Evolutionary conservation across 2,113 vertebrate species (phyloP).

Genomic region (Oryzias melastigma): DNA sequence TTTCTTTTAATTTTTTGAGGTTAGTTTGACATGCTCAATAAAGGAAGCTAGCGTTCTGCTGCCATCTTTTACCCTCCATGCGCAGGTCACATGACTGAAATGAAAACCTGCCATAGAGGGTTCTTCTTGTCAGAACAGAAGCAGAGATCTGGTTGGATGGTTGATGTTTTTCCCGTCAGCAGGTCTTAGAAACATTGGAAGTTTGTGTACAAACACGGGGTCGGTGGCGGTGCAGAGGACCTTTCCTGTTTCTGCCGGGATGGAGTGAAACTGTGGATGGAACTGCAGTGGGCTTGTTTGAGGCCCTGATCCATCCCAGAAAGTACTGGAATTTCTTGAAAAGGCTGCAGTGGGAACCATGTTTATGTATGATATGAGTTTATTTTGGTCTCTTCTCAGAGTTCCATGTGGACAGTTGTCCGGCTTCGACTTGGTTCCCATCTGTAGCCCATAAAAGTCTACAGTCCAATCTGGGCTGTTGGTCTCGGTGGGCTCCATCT

Average conservation of each 20-base stretch:
- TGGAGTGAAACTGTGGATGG: conserved; percentile 6
- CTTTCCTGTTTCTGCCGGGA: neutral
- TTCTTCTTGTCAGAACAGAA: too few species aligned
- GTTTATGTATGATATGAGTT: conserved; percentile 37
- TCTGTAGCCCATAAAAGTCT: conserved; percentile 10
- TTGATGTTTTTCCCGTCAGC: too few species aligned
- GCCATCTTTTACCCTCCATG: too few species aligned
- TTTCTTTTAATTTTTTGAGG: too few species aligned
- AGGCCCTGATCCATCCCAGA: conserved; percentile 2
- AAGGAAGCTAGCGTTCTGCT: too few species aligned
- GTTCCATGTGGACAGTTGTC: conserved; percentile 28
- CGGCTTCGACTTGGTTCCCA: conserved; percentile 13
- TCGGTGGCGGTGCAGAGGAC: too few species aligned
- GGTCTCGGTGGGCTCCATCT: conserved; percentile 22
- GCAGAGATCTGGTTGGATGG: too few species aligned
- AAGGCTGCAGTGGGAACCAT: conserved; percentile 16
- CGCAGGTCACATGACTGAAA: too few species aligned
- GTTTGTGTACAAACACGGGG: too few species aligned
- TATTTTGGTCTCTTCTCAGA: conserved; percentile 38
- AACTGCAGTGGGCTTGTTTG: conserved; percentile 1
- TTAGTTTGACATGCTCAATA: too few species aligned
- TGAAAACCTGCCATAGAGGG: too few species aligned
- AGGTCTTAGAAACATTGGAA: too few species aligned
- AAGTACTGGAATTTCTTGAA: conserved; percentile 33
- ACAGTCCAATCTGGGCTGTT: conserved; percentile 9